These are phyloP conservation scores for Gastrophryne carolinensis DNA, from an alignment of 2,797 vertebrate species.

Conservation along the genomic window DNA sequence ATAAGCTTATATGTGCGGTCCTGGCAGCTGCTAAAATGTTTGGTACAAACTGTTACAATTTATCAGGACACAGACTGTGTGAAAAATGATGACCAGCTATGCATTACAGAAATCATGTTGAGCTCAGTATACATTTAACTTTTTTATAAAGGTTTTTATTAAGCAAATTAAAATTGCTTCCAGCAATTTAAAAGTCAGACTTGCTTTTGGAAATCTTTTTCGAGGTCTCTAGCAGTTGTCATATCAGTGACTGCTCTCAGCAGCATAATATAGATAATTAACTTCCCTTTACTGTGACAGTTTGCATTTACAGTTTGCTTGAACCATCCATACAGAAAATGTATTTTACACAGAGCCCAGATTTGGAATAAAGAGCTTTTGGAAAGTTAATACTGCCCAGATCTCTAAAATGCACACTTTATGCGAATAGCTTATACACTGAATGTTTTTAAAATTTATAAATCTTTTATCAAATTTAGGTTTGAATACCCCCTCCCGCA, in stretches of 20 bases:
- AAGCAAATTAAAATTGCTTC: slow-evolving; percentile 29
- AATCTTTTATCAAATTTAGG: not conserved
- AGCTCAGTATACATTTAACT: slow-evolving; percentile 14
- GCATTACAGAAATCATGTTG: not conserved
- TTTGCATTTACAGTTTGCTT: slow-evolving; percentile 3
- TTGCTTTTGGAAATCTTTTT: slow-evolving; percentile 1
- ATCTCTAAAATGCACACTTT: slow-evolving; percentile 39
- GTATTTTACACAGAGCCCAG: slow-evolving; percentile 41
- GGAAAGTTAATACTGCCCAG: slow-evolving; percentile 43
- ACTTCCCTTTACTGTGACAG: slow-evolving; percentile 45
- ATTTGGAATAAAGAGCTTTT: slow-evolving; percentile 48
- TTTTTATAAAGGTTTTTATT: slow-evolving; percentile 21
- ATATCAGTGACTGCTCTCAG: slow-evolving; percentile 56
- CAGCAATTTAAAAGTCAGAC: slow-evolving; percentile 36
- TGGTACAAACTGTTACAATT: no score
- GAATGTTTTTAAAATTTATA: not conserved
- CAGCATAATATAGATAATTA: slow-evolving; percentile 60
- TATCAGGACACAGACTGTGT: no score
- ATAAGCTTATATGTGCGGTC: no score
- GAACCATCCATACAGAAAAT: slow-evolving; percentile 19
- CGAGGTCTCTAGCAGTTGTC: slow-evolving; percentile 14
- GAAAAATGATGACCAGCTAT: slow-evolving; percentile 21
- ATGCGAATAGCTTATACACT: not conserved
- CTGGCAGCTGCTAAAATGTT: no score
- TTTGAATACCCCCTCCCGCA: no score